A percentile compares a stretch with the other conserved stretches of the same genome.
phyloP scores from a whole-genome alignment of 2,113 vertebrate genomes.

The Malaclemys terrapin region DNA sequence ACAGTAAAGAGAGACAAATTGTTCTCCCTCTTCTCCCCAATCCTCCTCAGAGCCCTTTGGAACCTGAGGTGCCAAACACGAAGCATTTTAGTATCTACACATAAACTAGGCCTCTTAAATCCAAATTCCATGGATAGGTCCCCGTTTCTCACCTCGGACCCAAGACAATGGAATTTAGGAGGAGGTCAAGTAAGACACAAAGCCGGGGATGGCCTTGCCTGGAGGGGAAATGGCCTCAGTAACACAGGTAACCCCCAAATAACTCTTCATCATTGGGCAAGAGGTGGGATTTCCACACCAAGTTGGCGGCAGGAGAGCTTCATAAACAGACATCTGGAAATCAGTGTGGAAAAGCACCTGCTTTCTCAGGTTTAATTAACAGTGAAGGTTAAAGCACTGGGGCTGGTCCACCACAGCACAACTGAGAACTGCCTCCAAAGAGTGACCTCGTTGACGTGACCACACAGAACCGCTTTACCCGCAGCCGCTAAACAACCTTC shows the following conservation, averaged over 20 bases:
- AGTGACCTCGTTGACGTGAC: not conserved
- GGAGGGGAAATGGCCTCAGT: not conserved
- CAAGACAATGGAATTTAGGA: constrained; percentile 45
- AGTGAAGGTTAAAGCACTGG: not conserved
- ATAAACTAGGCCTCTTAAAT: not conserved
- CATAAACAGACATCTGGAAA: constrained; percentile 34
- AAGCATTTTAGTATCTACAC: not conserved
- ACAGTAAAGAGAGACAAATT: not conserved
- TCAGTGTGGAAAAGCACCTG: constrained; percentile 31
- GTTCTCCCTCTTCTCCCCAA: not conserved
- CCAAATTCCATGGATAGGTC: not conserved
- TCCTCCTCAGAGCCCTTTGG: not conserved
- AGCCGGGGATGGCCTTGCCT: not conserved
- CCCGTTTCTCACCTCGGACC: constrained; percentile 54
- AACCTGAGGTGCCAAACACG: not conserved
- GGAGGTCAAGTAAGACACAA: constrained; percentile 41
- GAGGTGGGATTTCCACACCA: constrained; percentile 56
- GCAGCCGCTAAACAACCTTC: not conserved
- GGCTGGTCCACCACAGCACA: not conserved
- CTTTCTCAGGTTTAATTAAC: constrained; percentile 48
- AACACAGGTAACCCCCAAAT: constrained; percentile 51
- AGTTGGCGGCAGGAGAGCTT: constrained; percentile 23
- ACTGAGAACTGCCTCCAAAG: not conserved
- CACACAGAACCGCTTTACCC: not conserved
- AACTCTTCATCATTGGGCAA: constrained; percentile 49